These are phyloP conservation scores for Gallinago media DNA, from an alignment of 2,113 vertebrate genomes.

Conservation along the genomic window DNA sequence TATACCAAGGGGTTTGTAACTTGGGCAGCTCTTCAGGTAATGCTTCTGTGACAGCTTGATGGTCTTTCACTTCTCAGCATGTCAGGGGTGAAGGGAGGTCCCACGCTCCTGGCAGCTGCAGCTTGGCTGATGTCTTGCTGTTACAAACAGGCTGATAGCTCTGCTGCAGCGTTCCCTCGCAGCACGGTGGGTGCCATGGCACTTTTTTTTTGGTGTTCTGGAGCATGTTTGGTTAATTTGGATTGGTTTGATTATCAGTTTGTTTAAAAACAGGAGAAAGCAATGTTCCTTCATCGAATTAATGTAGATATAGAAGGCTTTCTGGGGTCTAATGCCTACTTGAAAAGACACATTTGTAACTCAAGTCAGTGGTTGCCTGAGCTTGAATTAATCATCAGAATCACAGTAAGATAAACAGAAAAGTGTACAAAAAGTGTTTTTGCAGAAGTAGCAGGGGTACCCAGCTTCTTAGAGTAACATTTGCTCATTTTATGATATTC, in stretches of 20 bases:
- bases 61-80: neutral
- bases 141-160: neutral
- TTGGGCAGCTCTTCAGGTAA: neutral
- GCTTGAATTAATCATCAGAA: neutral
- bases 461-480: neutral
- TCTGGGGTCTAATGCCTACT: neutral
- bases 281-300: neutral
- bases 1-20: neutral
- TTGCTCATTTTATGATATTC: neutral
- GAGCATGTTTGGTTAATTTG: neutral
- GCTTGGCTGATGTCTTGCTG: neutral
- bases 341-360: neutral
- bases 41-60: accelerated
- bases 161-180: neutral
- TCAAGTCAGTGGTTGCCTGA: neutral
- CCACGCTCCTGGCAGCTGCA: accelerated
- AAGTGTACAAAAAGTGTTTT: neutral
- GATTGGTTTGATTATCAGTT: neutral
- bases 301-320: neutral
- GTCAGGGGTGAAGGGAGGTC: neutral
- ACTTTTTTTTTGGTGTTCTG: neutral
- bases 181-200: neutral
- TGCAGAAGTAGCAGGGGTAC: neutral
- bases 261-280: neutral
- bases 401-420: neutral